Percentiles rank a stretch among this genome's conserved stretches.
phyloP scores from a whole-genome alignment of 1,140 invertebrate genomes.

The Trypoxylus dichotomus region DNA sequence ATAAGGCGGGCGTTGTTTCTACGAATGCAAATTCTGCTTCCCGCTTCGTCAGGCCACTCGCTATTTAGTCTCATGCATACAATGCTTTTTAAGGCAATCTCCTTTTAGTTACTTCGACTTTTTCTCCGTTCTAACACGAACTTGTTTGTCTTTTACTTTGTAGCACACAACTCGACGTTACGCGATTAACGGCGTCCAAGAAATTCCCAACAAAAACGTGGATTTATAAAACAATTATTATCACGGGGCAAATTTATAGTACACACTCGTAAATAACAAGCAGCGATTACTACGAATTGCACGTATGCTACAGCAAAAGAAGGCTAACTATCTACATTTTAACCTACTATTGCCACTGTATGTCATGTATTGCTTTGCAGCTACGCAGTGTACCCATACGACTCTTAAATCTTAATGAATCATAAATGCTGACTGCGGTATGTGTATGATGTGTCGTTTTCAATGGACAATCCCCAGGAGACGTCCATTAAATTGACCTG shows the following conservation, averaged over 20 bases:
- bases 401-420: neutral
- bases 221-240: neutral
- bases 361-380: too few species aligned
- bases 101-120: neutral
- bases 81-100: neutral
- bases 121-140: neutral
- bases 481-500: neutral
- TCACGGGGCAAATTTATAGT: neutral
- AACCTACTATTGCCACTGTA: too few species aligned
- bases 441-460: neutral
- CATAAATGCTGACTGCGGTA: neutral
- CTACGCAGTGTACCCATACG: neutral
- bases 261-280: neutral
- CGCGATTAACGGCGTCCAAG: neutral
- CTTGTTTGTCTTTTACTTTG: neutral
- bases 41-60: too few species aligned
- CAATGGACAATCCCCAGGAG: neutral
- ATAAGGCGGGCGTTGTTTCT: too few species aligned
- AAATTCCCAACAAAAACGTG: neutral
- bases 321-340: too few species aligned
- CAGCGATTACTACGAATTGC: neutral
- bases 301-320: neutral
- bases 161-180: neutral
- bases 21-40: too few species aligned
- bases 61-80: too few species aligned